A percentile compares a stretch with the other conserved stretches of the same genome.
phyloP scores from a whole-genome alignment of 1,140 invertebrate genomes.

The Elysia chlorotica region DNA sequence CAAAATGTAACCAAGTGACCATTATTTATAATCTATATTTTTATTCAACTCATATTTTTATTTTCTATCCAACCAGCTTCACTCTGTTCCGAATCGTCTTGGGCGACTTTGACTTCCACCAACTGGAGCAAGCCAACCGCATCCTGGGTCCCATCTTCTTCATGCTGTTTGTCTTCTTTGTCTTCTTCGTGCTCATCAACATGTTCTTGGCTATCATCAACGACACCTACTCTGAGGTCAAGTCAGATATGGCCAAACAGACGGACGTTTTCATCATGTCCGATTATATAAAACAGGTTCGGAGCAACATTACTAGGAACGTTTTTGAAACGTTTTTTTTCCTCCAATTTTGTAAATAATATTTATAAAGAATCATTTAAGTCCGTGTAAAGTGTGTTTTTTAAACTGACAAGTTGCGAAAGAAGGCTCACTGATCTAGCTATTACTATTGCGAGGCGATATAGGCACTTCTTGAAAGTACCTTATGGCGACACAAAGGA shows the following conservation, averaged over 20 bases:
- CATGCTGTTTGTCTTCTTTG: conserved; percentile 78
- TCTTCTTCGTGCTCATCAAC: conserved; percentile 82
- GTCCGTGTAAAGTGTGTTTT: background rate
- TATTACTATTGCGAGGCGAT: too few species aligned
- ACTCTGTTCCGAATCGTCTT: conserved; percentile 78
- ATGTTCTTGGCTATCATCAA: conserved; percentile 87
- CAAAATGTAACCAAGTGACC: too few species aligned
- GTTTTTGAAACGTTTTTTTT: background rate
- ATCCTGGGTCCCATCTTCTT: conserved; percentile 80
- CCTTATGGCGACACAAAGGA: too few species aligned
- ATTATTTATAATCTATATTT: too few species aligned
- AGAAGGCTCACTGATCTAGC: too few species aligned
- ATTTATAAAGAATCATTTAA: background rate
- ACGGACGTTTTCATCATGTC: conserved; percentile 19
- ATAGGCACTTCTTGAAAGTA: background rate
- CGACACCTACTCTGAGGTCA: conserved; percentile 70
- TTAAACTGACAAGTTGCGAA: background rate
- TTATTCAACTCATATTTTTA: too few species aligned
- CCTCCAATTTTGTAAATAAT: background rate
- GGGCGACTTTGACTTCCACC: conserved; percentile 81
- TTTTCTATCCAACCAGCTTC: too few species aligned
- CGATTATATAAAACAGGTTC: conserved; percentile 10
- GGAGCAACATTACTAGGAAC: background rate
- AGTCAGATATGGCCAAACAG: conserved; percentile 70
- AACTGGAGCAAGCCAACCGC: conserved; percentile 74